phyloP scores from a whole-genome alignment of 2,888 invertebrate genomes.

The Schrankia costaestrigalis region DNA sequence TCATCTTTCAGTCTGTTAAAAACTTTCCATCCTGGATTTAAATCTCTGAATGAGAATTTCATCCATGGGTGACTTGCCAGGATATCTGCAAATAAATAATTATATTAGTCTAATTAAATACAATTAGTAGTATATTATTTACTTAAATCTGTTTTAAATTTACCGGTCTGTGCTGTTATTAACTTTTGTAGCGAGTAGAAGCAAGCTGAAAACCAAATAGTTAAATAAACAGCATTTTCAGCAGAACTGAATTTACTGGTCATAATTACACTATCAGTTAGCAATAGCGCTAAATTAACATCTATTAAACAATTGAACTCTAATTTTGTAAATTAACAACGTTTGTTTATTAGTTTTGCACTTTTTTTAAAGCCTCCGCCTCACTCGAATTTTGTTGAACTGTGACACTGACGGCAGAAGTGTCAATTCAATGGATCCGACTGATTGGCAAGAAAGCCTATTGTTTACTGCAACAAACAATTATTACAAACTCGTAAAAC shows the following conservation, averaged over 20 bases:
- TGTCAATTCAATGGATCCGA: too few relatives aligned
- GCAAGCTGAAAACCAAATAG: constrained; percentile 78
- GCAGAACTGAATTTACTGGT: constrained; percentile 38
- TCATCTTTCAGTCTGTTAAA: constrained; percentile 81
- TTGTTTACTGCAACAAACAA: too few relatives aligned
- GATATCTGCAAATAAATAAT: constrained; percentile 51
- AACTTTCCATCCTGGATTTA: constrained; percentile 80
- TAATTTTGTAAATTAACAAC: too few relatives aligned
- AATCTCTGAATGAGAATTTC: constrained; percentile 60
- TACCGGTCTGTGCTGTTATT: constrained; percentile 76
- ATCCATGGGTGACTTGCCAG: constrained; percentile 40
- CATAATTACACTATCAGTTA: too few relatives aligned
- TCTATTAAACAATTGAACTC: too few relatives aligned
- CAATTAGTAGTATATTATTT: not conserved
- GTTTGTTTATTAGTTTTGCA: too few relatives aligned
- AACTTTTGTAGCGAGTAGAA: constrained; percentile 80
- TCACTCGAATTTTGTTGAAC: too few relatives aligned
- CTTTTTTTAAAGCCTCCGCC: too few relatives aligned
- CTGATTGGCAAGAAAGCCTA: too few relatives aligned
- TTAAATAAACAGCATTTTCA: constrained; percentile 73
- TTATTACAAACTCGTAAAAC: too few relatives aligned
- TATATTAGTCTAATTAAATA: constrained; percentile 6
- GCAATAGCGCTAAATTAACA: too few relatives aligned
- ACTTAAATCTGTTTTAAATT: not conserved
- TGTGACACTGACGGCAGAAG: too few relatives aligned